These are phyloP conservation scores for Stegodyphus dumicola DNA, from an alignment of 1,140 invertebrate species.

Conservation along the genomic window DNA sequence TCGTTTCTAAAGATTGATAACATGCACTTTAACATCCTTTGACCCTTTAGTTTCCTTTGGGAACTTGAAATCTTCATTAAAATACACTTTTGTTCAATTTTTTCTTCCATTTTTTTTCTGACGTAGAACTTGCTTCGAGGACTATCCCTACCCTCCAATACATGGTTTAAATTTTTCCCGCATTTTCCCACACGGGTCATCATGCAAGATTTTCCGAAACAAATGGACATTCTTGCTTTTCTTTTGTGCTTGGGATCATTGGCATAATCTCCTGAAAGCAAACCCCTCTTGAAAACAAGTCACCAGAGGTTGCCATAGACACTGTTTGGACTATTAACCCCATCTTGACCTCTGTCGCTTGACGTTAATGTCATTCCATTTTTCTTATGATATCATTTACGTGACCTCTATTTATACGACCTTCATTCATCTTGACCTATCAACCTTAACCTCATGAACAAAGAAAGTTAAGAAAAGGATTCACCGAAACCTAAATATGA, in stretches of 20 bases:
- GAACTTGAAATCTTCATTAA: constrained; percentile 5
- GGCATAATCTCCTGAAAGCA: too few relatives aligned
- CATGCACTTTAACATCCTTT: neutral
- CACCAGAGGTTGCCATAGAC: neutral
- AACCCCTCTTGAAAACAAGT: neutral
- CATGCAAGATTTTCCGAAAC: neutral
- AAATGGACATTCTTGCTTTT: too few relatives aligned
- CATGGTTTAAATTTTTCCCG: too few relatives aligned
- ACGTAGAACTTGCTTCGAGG: neutral
- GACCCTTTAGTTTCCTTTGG: neutral
- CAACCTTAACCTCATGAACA: too few relatives aligned
- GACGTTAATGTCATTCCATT: too few relatives aligned
- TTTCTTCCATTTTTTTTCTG: neutral
- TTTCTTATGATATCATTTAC: too few relatives aligned
- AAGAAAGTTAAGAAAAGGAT: too few relatives aligned
- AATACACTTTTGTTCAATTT: neutral
- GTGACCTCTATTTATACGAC: too few relatives aligned
- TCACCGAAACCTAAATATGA: too few relatives aligned
- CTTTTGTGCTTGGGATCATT: too few relatives aligned
- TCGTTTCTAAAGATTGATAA: neutral
- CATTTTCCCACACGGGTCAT: neutral
- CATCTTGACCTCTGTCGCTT: neutral
- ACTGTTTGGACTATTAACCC: neutral
- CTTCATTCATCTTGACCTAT: too few relatives aligned
- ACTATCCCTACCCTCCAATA: neutral